Percentiles rank a stretch among this genome's conserved stretches.
Conservation (phyloP, 2,113 vertebrate species). For the human (Homo sapiens) region DNA sequence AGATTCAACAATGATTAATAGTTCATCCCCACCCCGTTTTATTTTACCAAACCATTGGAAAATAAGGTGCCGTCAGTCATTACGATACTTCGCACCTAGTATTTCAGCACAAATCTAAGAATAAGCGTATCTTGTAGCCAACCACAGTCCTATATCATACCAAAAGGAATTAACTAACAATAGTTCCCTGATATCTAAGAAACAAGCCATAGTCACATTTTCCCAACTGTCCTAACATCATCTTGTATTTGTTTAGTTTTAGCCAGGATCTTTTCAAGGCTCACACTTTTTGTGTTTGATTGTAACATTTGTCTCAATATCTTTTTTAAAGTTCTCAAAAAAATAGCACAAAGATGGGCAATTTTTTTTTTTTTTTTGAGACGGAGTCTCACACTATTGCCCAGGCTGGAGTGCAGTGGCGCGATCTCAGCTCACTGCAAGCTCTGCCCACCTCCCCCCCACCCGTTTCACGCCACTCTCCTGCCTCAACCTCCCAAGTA, state of each 20-base stretch:
- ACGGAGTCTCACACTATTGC: too few relatives aligned
- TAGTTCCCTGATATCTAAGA: not conserved
- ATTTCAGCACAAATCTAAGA: not conserved
- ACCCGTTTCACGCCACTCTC: too few relatives aligned
- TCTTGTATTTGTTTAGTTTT: not conserved
- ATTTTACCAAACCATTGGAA: not conserved
- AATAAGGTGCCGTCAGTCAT: not conserved
- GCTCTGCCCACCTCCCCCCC: fast-evolving
- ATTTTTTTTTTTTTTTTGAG: too few relatives aligned
- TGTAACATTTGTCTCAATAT: not conserved
- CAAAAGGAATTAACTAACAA: not conserved
- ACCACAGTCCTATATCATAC: too few relatives aligned
- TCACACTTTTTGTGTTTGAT: not conserved
- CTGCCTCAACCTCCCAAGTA: too few relatives aligned
- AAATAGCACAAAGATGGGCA: not conserved
- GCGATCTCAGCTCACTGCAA: too few relatives aligned
- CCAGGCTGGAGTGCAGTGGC: too few relatives aligned
- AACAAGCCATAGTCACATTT: not conserved
- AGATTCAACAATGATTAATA: not conserved
- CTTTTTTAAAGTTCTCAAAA: not conserved
- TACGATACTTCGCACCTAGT: not conserved
- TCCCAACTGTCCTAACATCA: not conserved
- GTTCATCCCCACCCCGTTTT: not conserved
- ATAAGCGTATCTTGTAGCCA: not conserved
- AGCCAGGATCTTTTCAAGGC: not conserved